A percentile compares a stretch with the other conserved stretches of the same genome.
Conservation (phyloP, 2,113 vertebrate species). For the Euleptes europaea region DNA sequence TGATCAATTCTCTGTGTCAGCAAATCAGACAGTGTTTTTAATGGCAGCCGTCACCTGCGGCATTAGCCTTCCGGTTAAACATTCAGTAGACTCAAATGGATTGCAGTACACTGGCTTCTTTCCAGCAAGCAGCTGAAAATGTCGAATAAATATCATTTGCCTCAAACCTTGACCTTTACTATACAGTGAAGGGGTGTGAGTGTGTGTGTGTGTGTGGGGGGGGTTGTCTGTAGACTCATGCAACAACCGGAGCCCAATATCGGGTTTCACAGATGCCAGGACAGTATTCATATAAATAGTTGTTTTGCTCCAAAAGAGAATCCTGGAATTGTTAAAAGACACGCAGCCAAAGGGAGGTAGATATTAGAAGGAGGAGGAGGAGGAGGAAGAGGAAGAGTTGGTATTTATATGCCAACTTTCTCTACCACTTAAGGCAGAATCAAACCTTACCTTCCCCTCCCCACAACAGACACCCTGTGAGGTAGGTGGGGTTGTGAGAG, state of each 20-base stretch:
- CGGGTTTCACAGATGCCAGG: neutral
- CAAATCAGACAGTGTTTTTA: neutral
- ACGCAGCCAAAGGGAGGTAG: neutral
- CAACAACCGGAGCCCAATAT: neutral
- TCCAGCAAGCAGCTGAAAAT: neutral
- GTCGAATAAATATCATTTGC: neutral
- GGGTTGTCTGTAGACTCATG: neutral
- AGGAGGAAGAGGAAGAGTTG: too few species aligned
- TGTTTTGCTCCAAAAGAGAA: neutral
- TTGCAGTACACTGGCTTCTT: neutral
- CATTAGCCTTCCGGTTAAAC: neutral
- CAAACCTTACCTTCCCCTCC: too few species aligned
- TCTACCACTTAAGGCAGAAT: too few species aligned
- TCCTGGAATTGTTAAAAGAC: neutral
- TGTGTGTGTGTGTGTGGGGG: neutral
- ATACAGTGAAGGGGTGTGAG: neutral
- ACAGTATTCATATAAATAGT: neutral
- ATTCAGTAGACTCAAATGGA: neutral
- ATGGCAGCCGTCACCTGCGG: neutral
- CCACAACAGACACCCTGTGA: too few species aligned
- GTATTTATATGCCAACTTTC: too few species aligned
- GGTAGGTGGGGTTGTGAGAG: too few species aligned
- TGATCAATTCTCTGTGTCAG: too few species aligned
- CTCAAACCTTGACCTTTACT: neutral
- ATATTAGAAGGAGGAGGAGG: too few species aligned